Conservation (phyloP, 2,888 invertebrate genomes). For the Spisula solida region DNA sequence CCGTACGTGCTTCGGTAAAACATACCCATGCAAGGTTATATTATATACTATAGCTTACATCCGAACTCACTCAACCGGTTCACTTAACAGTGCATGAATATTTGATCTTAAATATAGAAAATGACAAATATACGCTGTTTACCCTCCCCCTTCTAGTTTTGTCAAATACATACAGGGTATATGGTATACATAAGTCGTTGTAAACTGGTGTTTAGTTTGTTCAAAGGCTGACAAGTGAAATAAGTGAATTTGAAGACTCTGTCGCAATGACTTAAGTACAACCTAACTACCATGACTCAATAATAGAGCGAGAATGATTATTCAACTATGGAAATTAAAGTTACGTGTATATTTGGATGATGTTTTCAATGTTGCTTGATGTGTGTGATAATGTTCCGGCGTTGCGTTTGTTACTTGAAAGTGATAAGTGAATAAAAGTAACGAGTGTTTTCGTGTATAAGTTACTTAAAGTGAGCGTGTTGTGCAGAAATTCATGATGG, state of each 20-base stretch:
- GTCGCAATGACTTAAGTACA: background rate
- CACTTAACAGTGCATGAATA: conserved; percentile 10
- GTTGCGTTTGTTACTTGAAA: too few relatives aligned
- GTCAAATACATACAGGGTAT: background rate
- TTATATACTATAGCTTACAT: background rate
- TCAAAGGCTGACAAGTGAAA: background rate
- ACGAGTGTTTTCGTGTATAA: too few relatives aligned
- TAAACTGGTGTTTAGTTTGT: background rate
- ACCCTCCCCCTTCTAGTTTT: background rate
- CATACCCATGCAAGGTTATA: too few relatives aligned
- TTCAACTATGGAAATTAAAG: background rate
- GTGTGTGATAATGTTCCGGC: background rate
- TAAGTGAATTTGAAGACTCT: background rate
- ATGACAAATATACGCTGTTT: conserved; percentile 48
- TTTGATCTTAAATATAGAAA: conserved; percentile 43
- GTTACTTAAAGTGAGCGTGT: too few relatives aligned
- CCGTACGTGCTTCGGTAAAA: too few relatives aligned
- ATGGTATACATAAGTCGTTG: background rate
- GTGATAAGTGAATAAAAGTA: too few relatives aligned
- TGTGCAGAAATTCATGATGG: too few relatives aligned
- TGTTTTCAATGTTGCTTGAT: background rate
- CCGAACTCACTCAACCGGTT: conserved; percentile 21
- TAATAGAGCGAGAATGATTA: background rate
- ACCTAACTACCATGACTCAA: background rate
- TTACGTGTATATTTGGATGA: background rate